Conservation (phyloP, 2,797 vertebrate species). For the Decapterus maruadsi region DNA sequence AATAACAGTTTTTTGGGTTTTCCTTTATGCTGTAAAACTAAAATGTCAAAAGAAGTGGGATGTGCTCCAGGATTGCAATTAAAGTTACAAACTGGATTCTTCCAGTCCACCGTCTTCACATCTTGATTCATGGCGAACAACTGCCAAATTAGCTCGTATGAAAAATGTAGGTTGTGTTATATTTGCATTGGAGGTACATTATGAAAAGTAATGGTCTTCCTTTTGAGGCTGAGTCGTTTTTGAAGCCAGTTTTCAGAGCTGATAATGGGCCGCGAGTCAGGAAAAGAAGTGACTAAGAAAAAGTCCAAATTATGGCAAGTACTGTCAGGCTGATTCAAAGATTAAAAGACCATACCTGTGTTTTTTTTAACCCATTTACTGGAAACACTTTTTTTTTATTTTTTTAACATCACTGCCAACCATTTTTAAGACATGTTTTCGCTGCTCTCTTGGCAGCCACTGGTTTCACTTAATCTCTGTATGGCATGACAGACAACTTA, state of each 20-base stretch:
- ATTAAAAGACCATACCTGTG: constrained; percentile 31
- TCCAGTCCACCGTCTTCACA: neutral
- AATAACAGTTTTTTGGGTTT: constrained; percentile 20
- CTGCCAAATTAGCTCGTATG: constrained; percentile 12
- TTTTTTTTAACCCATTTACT: constrained; percentile 27
- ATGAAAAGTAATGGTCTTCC: constrained; percentile 19
- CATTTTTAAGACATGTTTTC: constrained; percentile 45
- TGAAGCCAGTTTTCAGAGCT: constrained; percentile 30
- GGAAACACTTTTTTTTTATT: constrained; percentile 8
- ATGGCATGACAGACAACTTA: constrained; percentile 52
- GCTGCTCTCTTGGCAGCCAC: constrained; percentile 39
- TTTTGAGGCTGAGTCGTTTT: constrained; percentile 27
- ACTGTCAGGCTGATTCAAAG: constrained; percentile 40
- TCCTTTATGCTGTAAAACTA: constrained; percentile 16
- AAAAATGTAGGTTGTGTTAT: constrained; percentile 30
- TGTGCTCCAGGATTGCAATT: neutral
- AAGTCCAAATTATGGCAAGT: constrained; percentile 19
- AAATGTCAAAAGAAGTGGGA: constrained; percentile 38
- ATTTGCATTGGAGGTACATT: constrained; percentile 34
- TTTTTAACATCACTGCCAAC: constrained; percentile 43
- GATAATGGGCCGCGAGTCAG: constrained; percentile 15
- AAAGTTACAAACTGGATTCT: constrained; percentile 18
- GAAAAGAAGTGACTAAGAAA: constrained; percentile 11
- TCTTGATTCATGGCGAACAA: constrained; percentile 19
- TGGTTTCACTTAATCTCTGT: constrained; percentile 50